Percentiles rank a stretch among this genome's conserved stretches.
These are phyloP conservation scores for Schizopygopsis pylzovi DNA, from an alignment of 2,797 vertebrate species.

Conservation along the genomic window DNA sequence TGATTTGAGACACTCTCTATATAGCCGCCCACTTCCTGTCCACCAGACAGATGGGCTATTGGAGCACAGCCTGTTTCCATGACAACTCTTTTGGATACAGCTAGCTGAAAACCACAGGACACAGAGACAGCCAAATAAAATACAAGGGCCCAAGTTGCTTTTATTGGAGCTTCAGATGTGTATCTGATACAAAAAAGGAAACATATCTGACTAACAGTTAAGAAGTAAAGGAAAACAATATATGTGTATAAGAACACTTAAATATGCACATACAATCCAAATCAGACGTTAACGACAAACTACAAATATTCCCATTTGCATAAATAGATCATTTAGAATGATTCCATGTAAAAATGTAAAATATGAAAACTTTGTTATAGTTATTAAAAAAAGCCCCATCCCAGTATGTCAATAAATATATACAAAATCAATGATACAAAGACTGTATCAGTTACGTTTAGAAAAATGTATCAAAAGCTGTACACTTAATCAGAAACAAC, in stretches of 20 bases:
- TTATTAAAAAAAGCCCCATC: constrained; percentile 75
- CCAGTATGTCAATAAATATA: constrained; percentile 83
- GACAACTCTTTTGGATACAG: constrained; percentile 48
- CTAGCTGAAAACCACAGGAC: constrained; percentile 55
- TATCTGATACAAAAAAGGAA: constrained; percentile 48
- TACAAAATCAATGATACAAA: constrained; percentile 81
- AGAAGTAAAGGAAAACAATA: constrained; percentile 64
- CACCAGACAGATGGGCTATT: constrained; percentile 71
- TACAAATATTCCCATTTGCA: constrained; percentile 63
- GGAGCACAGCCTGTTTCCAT: constrained; percentile 58
- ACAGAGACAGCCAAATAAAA: constrained; percentile 49
- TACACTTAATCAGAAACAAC: constrained; percentile 47
- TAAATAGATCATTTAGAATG: constrained; percentile 69
- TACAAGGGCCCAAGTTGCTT: constrained; percentile 61
- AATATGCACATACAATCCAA: constrained; percentile 47
- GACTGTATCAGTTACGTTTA: constrained; percentile 43
- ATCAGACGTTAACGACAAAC: constrained; percentile 54
- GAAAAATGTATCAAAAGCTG: constrained; percentile 48
- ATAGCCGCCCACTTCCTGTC: constrained; percentile 70
- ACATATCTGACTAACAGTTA: constrained; percentile 33
- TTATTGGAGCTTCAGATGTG: constrained; percentile 71
- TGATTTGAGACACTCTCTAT: constrained; percentile 56
- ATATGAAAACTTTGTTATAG: constrained; percentile 65
- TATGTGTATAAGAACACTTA: constrained; percentile 58
- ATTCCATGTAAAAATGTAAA: constrained; percentile 73